Evolutionary conservation across 2,113 vertebrate genomes (phyloP).

Genomic region (Montifringilla adamsi): DNA sequence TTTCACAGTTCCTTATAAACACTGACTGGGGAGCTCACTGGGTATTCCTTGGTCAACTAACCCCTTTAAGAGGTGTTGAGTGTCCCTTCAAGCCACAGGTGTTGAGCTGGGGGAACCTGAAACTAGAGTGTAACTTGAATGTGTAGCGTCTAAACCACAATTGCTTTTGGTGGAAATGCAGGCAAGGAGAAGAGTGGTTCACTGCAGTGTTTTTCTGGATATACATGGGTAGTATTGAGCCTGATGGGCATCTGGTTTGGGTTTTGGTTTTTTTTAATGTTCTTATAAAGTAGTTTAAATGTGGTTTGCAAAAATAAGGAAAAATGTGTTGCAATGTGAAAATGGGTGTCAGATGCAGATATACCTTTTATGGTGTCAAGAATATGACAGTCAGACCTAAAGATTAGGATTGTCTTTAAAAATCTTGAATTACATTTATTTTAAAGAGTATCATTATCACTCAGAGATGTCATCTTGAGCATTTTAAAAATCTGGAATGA

Average conservation of each 20-base stretch:
- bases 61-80: background rate
- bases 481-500: background rate
- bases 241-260: background rate
- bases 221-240: background rate
- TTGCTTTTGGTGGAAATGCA: background rate
- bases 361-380: background rate
- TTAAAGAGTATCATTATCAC: background rate
- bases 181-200: background rate
- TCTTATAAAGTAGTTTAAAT: background rate
- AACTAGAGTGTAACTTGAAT: background rate
- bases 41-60: background rate
- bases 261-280: fast-evolving
- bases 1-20: background rate
- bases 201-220: background rate
- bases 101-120: background rate
- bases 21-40: background rate
- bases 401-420: background rate
- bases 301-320: background rate
- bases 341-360: background rate
- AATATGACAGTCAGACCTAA: background rate
- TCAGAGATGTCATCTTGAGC: background rate
- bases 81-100: background rate
- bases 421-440: background rate
- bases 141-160: background rate
- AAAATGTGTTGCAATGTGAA: background rate